These are phyloP conservation scores for Crotalus tigris DNA, from an alignment of 2,113 vertebrate species.

Conservation along the genomic window DNA sequence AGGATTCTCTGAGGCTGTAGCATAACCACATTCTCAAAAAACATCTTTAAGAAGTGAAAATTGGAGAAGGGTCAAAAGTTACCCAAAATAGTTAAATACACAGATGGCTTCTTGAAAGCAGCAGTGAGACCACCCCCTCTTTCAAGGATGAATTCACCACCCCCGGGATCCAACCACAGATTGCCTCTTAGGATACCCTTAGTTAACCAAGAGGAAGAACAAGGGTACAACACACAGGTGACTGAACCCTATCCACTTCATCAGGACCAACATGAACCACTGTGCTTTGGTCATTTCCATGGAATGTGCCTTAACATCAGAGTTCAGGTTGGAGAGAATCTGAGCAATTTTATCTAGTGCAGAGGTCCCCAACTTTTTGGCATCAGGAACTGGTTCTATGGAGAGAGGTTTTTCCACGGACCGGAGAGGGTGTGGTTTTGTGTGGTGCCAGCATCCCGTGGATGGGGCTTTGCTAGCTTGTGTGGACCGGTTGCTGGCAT, in stretches of 20 bases:
- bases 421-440: too few relatives aligned
- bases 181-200: neutral
- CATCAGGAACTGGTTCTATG: too few relatives aligned
- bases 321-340: neutral
- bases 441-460: too few relatives aligned
- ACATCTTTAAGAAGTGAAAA: neutral
- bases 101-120: neutral
- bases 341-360: neutral
- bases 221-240: neutral
- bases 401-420: too few relatives aligned
- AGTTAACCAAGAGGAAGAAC: neutral
- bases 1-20: neutral
- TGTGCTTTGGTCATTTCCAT: neutral
- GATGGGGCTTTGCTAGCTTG: too few relatives aligned
- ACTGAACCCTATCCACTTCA: neutral
- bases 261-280: neutral
- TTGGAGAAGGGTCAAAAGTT: neutral
- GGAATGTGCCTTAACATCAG: neutral
- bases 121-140: neutral
- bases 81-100: neutral
- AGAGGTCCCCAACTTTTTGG: too few relatives aligned
- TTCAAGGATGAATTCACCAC: neutral
- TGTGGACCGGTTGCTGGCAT: too few relatives aligned
- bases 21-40: neutral
- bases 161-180: neutral